A percentile compares a stretch with the other conserved stretches of the same genome.
Evolutionary conservation across 1,140 invertebrate species (phyloP).

Genomic region (Cydia pomonella): DNA sequence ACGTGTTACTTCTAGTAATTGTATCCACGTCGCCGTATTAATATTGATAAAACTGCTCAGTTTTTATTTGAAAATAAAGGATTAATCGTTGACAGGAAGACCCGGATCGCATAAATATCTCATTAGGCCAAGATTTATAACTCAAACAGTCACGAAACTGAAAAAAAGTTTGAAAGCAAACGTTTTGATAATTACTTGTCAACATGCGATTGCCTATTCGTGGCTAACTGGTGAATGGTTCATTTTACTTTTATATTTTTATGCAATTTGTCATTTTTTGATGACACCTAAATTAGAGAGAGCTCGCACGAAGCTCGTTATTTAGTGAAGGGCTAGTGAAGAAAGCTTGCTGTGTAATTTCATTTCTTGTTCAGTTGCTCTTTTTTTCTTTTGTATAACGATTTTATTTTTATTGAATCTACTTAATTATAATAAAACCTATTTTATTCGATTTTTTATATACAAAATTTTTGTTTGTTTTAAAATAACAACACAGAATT

Average conservation of each 20-base stretch:
- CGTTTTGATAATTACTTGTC: slow-evolving; percentile 75
- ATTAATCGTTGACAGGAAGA: slow-evolving; percentile 71
- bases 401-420: neutral
- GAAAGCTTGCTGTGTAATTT: slow-evolving; percentile 1
- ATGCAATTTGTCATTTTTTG: slow-evolving; percentile 76
- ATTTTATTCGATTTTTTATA: too few relatives aligned
- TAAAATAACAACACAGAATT: too few relatives aligned
- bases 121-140: slow-evolving; percentile 77
- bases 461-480: too few relatives aligned
- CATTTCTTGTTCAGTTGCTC: neutral
- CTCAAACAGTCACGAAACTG: slow-evolving; percentile 69
- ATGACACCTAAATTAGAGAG: slow-evolving; percentile 71
- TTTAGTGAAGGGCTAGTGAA: neutral
- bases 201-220: slow-evolving; percentile 78
- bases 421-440: too few relatives aligned
- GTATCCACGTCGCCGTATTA: slow-evolving; percentile 19
- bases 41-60: slow-evolving; percentile 35
- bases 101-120: slow-evolving; percentile 74
- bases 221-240: slow-evolving; percentile 54
- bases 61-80: slow-evolving; percentile 50
- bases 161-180: slow-evolving; percentile 69
- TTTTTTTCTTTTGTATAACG: neutral
- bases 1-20: neutral
- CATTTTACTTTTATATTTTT: slow-evolving; percentile 69
- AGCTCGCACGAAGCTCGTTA: slow-evolving; percentile 59